These are phyloP conservation scores for Drosophila mimetica DNA, from an alignment of 2,888 invertebrate species.

Conservation along the genomic window DNA sequence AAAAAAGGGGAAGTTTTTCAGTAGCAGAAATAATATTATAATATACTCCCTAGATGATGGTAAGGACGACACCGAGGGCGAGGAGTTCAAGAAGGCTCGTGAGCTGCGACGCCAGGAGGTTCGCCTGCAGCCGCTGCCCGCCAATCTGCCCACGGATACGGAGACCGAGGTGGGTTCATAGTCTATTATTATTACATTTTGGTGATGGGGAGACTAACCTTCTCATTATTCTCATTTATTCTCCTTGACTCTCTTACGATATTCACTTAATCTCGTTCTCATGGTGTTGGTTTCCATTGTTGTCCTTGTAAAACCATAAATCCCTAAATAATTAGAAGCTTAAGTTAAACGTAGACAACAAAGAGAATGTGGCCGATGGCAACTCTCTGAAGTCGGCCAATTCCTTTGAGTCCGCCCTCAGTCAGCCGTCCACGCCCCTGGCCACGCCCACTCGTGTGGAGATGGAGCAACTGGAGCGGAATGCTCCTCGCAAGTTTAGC, in stretches of 20 bases:
- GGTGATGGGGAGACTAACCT: constrained; percentile 63
- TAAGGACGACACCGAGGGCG: constrained; percentile 90
- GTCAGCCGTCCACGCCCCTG: constrained; percentile 53
- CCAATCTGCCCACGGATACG: constrained; percentile 87
- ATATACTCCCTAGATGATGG: constrained; percentile 84
- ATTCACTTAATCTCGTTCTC: constrained; percentile 33
- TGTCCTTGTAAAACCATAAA: neutral
- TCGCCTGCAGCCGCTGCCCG: constrained; percentile 87
- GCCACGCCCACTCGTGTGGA: constrained; percentile 71
- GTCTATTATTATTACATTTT: constrained; percentile 3
- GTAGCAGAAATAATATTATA: neutral
- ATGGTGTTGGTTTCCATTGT: constrained; percentile 79
- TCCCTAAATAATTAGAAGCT: constrained; percentile 42
- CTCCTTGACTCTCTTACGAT: constrained; percentile 39
- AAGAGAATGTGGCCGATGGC: constrained; percentile 68
- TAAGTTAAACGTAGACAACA: constrained; percentile 54
- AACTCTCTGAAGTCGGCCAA: constrained; percentile 62
- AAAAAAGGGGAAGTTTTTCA: neutral
- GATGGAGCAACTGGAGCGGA: constrained; percentile 82
- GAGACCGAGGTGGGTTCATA: constrained; percentile 90
- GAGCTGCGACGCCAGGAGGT: constrained; percentile 89
- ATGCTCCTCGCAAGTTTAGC: constrained; percentile 78
- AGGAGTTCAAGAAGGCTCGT: constrained; percentile 88
- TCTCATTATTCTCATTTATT: constrained; percentile 70
- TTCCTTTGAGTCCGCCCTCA: constrained; percentile 72